Percentiles rank a stretch among this genome's conserved stretches.
phyloP scores from a whole-genome alignment of 2,113 vertebrate species.

The Lathamus discolor region DNA sequence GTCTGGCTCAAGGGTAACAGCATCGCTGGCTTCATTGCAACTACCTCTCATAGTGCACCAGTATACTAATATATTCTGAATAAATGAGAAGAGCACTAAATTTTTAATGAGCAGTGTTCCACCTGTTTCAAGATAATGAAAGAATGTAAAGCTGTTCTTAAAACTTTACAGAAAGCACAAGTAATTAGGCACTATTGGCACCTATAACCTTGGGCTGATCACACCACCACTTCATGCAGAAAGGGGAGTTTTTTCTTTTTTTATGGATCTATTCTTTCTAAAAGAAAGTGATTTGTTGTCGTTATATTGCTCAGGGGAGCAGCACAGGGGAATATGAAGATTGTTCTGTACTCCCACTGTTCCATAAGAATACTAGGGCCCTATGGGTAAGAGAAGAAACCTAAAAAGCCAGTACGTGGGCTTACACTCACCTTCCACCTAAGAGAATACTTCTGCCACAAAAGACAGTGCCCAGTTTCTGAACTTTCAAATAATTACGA shows the following conservation, averaged over 20 bases:
- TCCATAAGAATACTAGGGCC: background rate
- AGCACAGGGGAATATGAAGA: background rate
- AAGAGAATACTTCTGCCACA: background rate
- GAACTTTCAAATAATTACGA: background rate
- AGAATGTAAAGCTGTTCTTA: conserved; percentile 41
- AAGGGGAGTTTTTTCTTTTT: background rate
- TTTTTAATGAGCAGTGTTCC: conserved; percentile 38
- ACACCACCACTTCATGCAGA: background rate
- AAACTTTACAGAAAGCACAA: conserved; percentile 22
- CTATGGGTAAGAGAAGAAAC: background rate
- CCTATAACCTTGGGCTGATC: conserved; percentile 17
- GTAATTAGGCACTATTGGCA: background rate
- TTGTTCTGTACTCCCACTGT: background rate
- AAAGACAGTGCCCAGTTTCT: background rate
- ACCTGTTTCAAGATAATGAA: conserved; percentile 47
- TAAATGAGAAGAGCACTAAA: conserved; percentile 42
- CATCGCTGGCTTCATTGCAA: background rate
- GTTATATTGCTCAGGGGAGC: background rate
- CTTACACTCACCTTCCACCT: background rate
- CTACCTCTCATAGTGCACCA: background rate
- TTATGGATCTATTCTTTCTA: background rate
- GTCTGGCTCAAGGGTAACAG: conserved; percentile 10
- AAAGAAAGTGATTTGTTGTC: background rate
- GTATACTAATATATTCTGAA: conserved; percentile 33
- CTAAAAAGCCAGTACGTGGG: background rate